These are phyloP conservation scores for Calameuta filiformis DNA, from an alignment of 2,888 invertebrate species.

Conservation along the genomic window DNA sequence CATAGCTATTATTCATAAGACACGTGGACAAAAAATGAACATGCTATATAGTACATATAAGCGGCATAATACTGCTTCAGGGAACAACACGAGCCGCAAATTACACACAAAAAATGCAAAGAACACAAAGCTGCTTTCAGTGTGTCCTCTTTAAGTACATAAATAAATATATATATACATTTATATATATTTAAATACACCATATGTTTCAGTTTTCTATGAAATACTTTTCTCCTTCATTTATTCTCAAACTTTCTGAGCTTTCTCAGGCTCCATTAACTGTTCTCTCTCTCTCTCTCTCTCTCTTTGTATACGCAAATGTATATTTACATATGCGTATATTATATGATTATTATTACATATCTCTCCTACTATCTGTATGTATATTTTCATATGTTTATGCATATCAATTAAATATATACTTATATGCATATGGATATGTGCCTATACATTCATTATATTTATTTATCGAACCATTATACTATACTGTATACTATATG, in stretches of 20 bases:
- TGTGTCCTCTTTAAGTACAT: slow-evolving; percentile 59
- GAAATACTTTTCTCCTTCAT: slow-evolving; percentile 3
- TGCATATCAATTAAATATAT: slow-evolving; percentile 21
- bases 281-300: slow-evolving; percentile 27
- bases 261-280: slow-evolving; percentile 18
- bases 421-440: slow-evolving; percentile 29
- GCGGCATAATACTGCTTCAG: neutral
- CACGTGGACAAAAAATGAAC: neutral
- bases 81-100: slow-evolving; percentile 10
- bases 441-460: slow-evolving; percentile 37
- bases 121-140: slow-evolving; percentile 64
- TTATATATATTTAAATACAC: neutral
- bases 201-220: neutral
- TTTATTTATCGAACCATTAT: slow-evolving; percentile 43
- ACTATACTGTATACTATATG: slow-evolving; percentile 29
- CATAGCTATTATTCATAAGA: neutral
- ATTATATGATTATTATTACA: neutral
- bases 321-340: slow-evolving; percentile 32
- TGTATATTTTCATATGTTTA: slow-evolving; percentile 32
- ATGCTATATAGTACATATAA: neutral
- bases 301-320: slow-evolving; percentile 32
- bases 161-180: neutral
- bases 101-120: slow-evolving; percentile 50
- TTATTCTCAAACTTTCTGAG: slow-evolving; percentile 17
- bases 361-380: neutral